A percentile compares a stretch with the other conserved stretches of the same genome.
These are phyloP conservation scores for Tenthredo scrophulariae DNA, from an alignment of 2,888 invertebrate species.

Conservation along the genomic window DNA sequence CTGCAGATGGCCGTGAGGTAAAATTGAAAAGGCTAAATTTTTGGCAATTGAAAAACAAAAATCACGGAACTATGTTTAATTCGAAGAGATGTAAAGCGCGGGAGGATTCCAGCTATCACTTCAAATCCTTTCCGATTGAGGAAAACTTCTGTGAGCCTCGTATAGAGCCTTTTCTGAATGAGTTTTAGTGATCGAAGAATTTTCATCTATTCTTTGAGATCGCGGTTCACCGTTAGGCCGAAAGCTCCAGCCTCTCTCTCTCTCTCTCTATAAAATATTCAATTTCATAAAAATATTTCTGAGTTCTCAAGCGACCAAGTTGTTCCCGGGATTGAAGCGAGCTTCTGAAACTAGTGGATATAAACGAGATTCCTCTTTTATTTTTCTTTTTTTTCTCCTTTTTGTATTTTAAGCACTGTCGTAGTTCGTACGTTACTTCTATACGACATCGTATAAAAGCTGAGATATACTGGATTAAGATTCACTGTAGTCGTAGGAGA, in stretches of 20 bases:
- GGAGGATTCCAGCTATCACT: background rate
- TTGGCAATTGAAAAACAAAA: background rate
- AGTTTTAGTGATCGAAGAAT: background rate
- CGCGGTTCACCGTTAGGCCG: background rate
- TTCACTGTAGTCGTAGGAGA: conserved; percentile 27
- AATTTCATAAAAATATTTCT: background rate
- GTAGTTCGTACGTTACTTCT: conserved; percentile 26
- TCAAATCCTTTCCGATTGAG: background rate
- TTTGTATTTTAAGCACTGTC: background rate
- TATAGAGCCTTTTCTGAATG: background rate
- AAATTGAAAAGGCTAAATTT: background rate
- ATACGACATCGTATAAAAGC: conserved; percentile 25
- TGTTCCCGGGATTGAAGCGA: background rate
- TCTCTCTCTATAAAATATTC: background rate
- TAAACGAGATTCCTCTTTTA: conserved; percentile 1
- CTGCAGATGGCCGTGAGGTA: background rate
- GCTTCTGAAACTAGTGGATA: background rate
- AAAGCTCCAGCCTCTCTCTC: background rate
- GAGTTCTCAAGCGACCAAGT: background rate
- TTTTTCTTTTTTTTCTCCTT: background rate
- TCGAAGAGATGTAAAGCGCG: background rate
- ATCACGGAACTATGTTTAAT: background rate
- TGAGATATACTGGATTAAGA: conserved; percentile 37
- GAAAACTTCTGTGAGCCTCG: background rate
- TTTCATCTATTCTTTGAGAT: background rate